phyloP scores from a whole-genome alignment of 2,797 vertebrate species.

The Peromyscus eremicus region DNA sequence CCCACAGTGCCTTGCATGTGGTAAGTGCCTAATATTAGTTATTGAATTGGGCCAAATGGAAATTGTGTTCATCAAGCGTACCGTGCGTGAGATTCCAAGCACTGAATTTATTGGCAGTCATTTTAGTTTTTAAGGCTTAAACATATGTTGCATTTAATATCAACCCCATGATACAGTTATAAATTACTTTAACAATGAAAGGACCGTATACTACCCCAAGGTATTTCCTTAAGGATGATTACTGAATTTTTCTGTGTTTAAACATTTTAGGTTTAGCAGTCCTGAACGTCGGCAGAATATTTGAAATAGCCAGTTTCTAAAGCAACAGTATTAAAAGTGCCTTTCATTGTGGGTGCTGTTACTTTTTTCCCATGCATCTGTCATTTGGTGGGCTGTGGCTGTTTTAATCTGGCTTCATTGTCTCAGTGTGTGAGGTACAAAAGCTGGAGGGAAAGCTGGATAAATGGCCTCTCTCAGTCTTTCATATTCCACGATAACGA shows the following conservation, averaged over 20 bases:
- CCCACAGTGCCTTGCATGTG: not conserved
- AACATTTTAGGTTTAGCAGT: constrained; percentile 15
- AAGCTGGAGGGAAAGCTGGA: constrained; percentile 33
- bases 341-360: not conserved
- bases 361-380: not conserved
- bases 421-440: not conserved
- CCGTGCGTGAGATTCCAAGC: not conserved
- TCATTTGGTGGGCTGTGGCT: accelerated
- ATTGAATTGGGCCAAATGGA: not conserved
- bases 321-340: not conserved
- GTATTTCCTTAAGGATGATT: not conserved
- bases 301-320: not conserved
- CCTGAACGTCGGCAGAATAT: not conserved
- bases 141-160: not conserved
- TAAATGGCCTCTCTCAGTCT: not conserved
- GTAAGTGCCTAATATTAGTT: not conserved
- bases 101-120: not conserved
- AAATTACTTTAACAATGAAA: not conserved
- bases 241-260: not conserved
- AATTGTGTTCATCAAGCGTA: not conserved
- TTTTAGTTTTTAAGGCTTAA: not conserved
- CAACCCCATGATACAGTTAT: not conserved
- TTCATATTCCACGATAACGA: not conserved
- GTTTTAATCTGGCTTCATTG: not conserved
- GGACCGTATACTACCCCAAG: not conserved